phyloP scores from a whole-genome alignment of 30 jellyfish, hydroid and myxozoan genomes.

The Cassiopea andromeda region DNA sequence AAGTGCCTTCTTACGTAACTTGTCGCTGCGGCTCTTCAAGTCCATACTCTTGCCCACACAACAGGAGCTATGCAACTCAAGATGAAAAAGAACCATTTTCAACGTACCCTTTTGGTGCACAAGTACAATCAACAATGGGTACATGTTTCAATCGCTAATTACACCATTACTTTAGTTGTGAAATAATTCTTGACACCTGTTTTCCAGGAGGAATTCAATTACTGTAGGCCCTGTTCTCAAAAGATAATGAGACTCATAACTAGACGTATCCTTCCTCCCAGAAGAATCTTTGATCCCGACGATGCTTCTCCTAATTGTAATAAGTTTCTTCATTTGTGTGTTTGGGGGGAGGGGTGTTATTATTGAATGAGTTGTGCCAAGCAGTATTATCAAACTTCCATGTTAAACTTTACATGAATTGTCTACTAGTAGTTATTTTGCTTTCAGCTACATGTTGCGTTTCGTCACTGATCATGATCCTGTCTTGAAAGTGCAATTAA shows the following conservation, averaged over 20 bases:
- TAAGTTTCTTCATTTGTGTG: no score
- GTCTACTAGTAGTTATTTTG: no score
- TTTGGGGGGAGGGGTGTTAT: no score
- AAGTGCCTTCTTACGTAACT: conserved; percentile 44
- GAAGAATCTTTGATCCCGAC: no score
- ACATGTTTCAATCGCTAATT: neutral
- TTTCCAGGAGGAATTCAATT: neutral
- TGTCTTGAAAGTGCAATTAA: no score
- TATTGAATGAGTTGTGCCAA: no score
- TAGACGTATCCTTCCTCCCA: no score
- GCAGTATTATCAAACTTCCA: no score
- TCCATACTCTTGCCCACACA: conserved; percentile 55
- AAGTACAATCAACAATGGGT: conserved; percentile 55
- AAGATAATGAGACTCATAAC: no score
- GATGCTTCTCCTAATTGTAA: no score
- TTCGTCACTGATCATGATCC: no score
- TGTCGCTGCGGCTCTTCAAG: conserved; percentile 61
- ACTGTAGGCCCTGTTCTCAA: neutral
- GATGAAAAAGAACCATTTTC: conserved; percentile 40
- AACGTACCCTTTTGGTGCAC: conserved; percentile 40
- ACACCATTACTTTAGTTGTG: neutral
- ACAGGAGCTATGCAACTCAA: conserved; percentile 34
- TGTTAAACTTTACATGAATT: no score
- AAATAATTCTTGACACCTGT: neutral
- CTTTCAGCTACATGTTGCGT: neutral